Conservation (phyloP, 2,797 vertebrate genomes). For the Urophycis tenuis region DNA sequence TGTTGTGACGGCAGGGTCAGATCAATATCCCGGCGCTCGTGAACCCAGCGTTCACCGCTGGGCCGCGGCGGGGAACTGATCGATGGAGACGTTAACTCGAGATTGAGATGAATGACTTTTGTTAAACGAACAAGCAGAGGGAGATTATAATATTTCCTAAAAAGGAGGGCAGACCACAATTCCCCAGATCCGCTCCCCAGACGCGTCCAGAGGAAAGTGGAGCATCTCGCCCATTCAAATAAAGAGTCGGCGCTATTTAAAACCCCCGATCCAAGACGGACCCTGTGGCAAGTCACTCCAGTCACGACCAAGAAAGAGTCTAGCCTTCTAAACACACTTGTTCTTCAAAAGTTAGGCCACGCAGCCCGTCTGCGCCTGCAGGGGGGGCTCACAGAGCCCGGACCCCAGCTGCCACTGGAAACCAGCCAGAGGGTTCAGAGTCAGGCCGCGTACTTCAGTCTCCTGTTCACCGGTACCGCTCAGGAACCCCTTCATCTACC, state of each 20-base stretch:
- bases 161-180: slow-evolving; percentile 26
- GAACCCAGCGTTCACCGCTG: background rate
- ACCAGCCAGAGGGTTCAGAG: background rate
- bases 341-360: slow-evolving; percentile 59
- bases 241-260: slow-evolving; percentile 19
- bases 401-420: slow-evolving; percentile 23
- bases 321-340: slow-evolving; percentile 54
- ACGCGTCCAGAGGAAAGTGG: slow-evolving; percentile 27
- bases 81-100: slow-evolving; percentile 19
- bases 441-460: background rate
- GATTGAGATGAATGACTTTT: slow-evolving; percentile 17
- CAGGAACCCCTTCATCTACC: background rate
- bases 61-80: background rate
- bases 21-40: background rate
- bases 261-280: slow-evolving; percentile 39
- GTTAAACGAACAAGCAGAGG: slow-evolving; percentile 3
- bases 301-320: slow-evolving; percentile 50
- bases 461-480: background rate
- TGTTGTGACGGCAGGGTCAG: background rate
- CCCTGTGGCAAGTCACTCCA: slow-evolving; percentile 26
- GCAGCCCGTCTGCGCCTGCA: slow-evolving; percentile 58
- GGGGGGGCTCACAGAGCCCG: slow-evolving; percentile 62
- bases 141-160: slow-evolving; percentile 23
- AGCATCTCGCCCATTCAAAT: slow-evolving; percentile 35
- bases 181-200: slow-evolving; percentile 25